Conservation (phyloP, 2,888 invertebrate genomes). For the Antitype chi region DNA sequence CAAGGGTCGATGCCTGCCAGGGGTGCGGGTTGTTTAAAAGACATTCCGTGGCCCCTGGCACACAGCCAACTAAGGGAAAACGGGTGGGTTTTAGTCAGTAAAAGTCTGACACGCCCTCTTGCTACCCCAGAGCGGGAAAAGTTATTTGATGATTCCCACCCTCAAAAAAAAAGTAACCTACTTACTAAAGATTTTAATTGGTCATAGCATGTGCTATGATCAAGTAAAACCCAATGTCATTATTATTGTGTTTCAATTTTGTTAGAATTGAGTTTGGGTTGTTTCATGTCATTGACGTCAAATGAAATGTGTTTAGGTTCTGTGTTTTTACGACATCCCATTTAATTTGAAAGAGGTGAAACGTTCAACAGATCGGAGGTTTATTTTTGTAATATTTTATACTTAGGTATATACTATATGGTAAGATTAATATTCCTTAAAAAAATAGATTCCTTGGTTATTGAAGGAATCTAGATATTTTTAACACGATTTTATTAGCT, state of each 20-base stretch:
- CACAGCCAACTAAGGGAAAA: no score
- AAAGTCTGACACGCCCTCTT: no score
- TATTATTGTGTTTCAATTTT: constrained; percentile 66
- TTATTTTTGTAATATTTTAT: neutral
- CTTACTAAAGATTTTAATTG: neutral
- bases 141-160: no score
- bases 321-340: constrained; percentile 19
- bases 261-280: constrained; percentile 45
- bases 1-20: no score
- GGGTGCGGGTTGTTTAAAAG: no score
- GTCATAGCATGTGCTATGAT: neutral
- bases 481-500: no score
- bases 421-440: neutral
- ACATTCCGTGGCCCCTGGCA: no score
- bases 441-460: neutral
- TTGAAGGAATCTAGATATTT: no score
- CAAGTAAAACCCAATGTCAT: constrained; percentile 38
- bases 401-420: neutral
- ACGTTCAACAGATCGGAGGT: neutral
- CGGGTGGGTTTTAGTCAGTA: no score
- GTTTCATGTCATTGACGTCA: constrained; percentile 2
- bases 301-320: constrained; percentile 29
- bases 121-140: no score
- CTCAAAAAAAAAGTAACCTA: no score
- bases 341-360: constrained; percentile 17